Base-by-base conservation (phyloP, 2,888 invertebrate species). In the Lysandra bellargus region DNA sequence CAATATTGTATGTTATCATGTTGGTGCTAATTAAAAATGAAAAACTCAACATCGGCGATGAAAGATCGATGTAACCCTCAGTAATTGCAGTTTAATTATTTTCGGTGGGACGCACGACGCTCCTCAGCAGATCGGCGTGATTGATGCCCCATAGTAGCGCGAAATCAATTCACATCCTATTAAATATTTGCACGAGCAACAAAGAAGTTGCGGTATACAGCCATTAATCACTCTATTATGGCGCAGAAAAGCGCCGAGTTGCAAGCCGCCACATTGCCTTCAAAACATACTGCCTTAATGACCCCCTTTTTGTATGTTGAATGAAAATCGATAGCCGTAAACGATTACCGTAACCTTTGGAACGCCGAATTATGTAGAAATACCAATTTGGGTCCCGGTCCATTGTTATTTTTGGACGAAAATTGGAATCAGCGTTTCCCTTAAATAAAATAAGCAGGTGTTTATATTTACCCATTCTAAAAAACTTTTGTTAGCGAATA, bases 211-310 rank as follows among this genome's bases (percentile, higher is more conserved):
- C 88, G 85, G 84, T 87, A 88, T 89, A 89, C 87, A 87, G 88
- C 89, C 92, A 94, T 94, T 93, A 93, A 94, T 94, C 93, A 94
- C 90, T 84, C 89, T 87, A 89, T 90, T 92, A 92, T 92, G 93
- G 91, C 90, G 88, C 87, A 87, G 88, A 88, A 91, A 91, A 90
- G 90, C 90, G 88, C 91, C 89, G 91, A 92, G 91, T 93, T 92
- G 91, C 92, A 89, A 88, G 89, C 90, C 88, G 88, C 85, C 84
- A 87, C 87, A 86, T 87, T 87, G 86, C 88, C 86, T 90, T 90
- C 88, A 90, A 91, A 92, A 92, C 91, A 90, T 89, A 90, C 87
- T 87, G 87, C 87, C 86, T 85, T 92, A 92, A 92, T 92, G 91
- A 91, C 92, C 90, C 90, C 88, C 86, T 89, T 89, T 89, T 89